Conservation (phyloP, 2,888 invertebrate species). For the Podotricha telesiphe region DNA sequence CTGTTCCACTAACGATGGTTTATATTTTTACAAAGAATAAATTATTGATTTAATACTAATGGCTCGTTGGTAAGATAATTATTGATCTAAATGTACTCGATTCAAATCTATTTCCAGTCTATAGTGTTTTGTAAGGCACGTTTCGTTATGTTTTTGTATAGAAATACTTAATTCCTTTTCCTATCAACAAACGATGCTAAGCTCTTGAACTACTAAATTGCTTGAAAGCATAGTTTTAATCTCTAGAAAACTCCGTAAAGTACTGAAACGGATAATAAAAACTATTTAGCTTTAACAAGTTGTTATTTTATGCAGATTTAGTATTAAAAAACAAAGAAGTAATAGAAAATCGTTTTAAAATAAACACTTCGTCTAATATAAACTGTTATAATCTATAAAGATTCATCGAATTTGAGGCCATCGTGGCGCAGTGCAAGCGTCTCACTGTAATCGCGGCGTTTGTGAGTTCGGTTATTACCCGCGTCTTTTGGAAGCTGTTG, state of each 20-base stretch:
- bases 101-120: no score
- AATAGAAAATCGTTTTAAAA: background rate
- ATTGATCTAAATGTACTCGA: no score
- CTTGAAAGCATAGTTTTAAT: slow-evolving; percentile 10
- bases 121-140: no score
- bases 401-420: background rate
- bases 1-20: no score
- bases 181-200: slow-evolving; percentile 2
- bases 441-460: no score
- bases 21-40: no score
- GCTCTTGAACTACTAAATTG: slow-evolving; percentile 14
- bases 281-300: slow-evolving; percentile 1
- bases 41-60: no score
- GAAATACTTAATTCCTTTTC: slow-evolving; percentile 5
- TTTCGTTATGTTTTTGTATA: background rate
- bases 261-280: slow-evolving; percentile 9
- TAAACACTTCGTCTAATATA: background rate
- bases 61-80: no score
- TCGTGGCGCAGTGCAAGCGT: no score
- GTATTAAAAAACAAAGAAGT: background rate
- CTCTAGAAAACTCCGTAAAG: background rate
- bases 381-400: background rate
- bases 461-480: no score
- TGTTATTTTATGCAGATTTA: slow-evolving; percentile 7
- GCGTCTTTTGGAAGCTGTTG: no score